phyloP scores from a whole-genome alignment of 2,797 vertebrate genomes.

The Chiloscyllium punctatum region DNA sequence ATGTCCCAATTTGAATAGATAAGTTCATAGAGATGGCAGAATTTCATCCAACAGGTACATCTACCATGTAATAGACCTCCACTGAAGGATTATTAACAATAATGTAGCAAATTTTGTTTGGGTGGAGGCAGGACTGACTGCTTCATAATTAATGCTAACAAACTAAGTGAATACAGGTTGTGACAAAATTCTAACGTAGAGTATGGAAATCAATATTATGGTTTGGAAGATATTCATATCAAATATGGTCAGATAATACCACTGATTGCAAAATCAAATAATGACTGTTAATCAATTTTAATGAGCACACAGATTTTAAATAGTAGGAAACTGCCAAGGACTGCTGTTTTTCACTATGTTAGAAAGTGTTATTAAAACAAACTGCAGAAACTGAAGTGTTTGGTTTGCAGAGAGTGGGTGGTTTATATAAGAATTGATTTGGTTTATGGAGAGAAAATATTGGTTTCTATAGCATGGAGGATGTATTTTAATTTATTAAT shows the following conservation, averaged over 20 bases:
- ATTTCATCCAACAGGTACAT: background rate
- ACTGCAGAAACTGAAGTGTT: background rate
- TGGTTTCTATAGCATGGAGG: background rate
- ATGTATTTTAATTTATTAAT: background rate
- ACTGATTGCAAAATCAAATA: background rate
- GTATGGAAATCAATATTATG: background rate
- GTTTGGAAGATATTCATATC: background rate
- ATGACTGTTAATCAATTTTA: background rate
- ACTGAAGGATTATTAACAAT: background rate
- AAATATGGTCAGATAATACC: background rate
- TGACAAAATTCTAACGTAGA: background rate
- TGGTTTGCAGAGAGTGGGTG: background rate
- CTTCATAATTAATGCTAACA: background rate
- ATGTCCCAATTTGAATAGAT: background rate
- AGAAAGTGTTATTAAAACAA: background rate
- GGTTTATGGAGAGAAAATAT: background rate
- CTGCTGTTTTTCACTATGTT: background rate
- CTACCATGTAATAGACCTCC: background rate
- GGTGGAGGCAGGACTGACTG: background rate
- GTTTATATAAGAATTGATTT: slow-evolving; percentile 8
- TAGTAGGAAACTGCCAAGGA: background rate
- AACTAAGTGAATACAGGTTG: background rate
- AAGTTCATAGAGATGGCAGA: background rate
- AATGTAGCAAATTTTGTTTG: background rate
- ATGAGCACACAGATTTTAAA: background rate